These are phyloP conservation scores for Busseola fusca DNA, from an alignment of 2,888 invertebrate species.

Conservation along the genomic window DNA sequence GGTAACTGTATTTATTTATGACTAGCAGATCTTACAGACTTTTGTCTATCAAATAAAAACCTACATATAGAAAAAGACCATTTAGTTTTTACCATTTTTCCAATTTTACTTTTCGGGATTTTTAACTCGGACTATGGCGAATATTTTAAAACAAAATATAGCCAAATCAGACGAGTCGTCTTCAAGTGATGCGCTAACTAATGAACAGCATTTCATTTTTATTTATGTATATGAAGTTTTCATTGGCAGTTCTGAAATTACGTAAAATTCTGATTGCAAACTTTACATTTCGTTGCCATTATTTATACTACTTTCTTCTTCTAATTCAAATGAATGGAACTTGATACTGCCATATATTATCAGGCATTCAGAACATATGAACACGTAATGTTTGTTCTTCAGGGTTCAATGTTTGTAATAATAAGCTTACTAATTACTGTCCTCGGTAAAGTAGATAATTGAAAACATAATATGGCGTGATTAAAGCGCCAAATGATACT, in stretches of 20 bases:
- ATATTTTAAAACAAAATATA: background rate
- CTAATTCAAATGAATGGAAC: background rate
- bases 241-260: background rate
- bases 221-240: background rate
- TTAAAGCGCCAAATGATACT: conserved; percentile 26
- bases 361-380: background rate
- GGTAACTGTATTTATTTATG: background rate
- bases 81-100: background rate
- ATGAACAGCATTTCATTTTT: background rate
- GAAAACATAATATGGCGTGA: conserved; percentile 31
- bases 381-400: background rate
- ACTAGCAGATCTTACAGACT: background rate
- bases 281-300: no score
- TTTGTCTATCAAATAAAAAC: background rate
- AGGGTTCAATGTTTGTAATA: background rate
- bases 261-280: background rate
- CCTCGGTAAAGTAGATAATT: conserved; percentile 33
- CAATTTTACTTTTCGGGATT: background rate
- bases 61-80: background rate
- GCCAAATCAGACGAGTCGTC: background rate
- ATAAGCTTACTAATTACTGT: background rate
- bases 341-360: background rate
- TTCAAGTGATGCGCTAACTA: background rate
- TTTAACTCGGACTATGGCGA: background rate
- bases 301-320: no score